A percentile compares a stretch with the other conserved stretches of the same genome.
These are phyloP conservation scores for Onychostruthus taczanowskii DNA, from an alignment of 2,113 vertebrate genomes.

Conservation along the genomic window DNA sequence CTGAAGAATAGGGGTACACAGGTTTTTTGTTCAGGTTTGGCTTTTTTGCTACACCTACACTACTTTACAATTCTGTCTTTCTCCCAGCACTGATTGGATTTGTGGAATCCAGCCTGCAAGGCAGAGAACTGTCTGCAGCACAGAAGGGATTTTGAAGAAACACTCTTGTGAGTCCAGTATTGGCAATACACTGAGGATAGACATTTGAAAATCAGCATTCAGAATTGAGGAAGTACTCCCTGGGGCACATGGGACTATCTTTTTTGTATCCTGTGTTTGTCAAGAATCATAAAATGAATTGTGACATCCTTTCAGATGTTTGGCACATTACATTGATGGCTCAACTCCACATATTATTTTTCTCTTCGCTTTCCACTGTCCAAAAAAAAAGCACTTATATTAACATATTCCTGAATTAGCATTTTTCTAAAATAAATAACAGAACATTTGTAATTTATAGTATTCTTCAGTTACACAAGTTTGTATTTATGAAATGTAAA, in stretches of 20 bases:
- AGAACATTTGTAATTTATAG: not conserved
- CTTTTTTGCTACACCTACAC: not conserved
- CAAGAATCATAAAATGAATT: not conserved
- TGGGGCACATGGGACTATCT: not conserved
- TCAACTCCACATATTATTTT: not conserved
- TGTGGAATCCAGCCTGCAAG: not conserved
- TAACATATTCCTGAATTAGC: not conserved
- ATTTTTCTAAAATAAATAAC: not conserved
- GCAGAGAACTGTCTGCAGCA: rapidly evolving
- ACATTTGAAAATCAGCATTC: not conserved
- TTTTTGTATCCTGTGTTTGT: not conserved
- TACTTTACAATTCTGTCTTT: not conserved
- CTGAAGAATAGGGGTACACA: not conserved
- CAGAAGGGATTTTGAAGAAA: not conserved
- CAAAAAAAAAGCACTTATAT: not conserved
- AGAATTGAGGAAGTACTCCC: not conserved
- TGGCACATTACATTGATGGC: not conserved
- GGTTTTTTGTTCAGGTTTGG: not conserved
- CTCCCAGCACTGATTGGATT: rapidly evolving
- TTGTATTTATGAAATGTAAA: not conserved
- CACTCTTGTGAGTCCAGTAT: not conserved
- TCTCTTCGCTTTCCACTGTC: not conserved
- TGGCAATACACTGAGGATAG: not conserved
- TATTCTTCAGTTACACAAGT: not conserved
- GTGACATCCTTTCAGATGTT: constrained; percentile 7